Conservation (phyloP, 2,797 vertebrate species). For the Notolepis coatsorum region DNA sequence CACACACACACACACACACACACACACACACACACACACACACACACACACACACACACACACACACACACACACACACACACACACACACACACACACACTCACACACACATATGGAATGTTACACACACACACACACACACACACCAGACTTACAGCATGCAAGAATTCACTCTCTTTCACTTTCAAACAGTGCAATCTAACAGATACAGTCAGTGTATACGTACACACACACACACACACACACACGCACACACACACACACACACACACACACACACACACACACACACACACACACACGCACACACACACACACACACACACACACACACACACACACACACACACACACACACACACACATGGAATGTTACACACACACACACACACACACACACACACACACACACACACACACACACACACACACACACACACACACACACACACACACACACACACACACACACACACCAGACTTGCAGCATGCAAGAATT, state of each 20-base stretch:
- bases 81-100: not conserved
- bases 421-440: not conserved
- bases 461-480: not conserved
- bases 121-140: not conserved
- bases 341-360: not conserved
- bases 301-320: not conserved
- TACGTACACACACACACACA: not conserved
- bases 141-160: not conserved
- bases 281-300: not conserved
- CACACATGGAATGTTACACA: not conserved
- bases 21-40: not conserved
- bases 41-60: not conserved
- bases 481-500: not conserved
- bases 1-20: not conserved
- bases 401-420: not conserved
- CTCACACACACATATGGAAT: not conserved
- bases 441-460: not conserved
- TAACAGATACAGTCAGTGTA: not conserved
- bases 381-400: not conserved
- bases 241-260: not conserved
- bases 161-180: too few relatives aligned
- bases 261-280: constrained; percentile 3
- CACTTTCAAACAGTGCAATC: too few relatives aligned
- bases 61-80: not conserved
- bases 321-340: not conserved